Base-by-base conservation (phyloP, 2,888 invertebrate genomes). In the Tuberolachnus salignus region DNA sequence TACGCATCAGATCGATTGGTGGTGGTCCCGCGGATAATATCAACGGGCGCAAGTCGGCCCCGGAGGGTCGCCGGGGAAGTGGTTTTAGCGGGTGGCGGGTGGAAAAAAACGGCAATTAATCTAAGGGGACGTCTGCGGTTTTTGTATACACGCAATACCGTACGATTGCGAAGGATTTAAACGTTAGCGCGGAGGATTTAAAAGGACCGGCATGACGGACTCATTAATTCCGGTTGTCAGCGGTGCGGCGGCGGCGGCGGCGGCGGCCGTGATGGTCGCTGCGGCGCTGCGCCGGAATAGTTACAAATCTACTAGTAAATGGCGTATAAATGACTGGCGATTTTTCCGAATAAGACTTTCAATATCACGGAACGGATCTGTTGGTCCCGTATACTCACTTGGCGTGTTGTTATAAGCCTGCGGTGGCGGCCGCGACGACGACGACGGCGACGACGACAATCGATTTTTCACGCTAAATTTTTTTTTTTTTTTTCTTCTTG, bases 211-310 rank as follows among this genome's bases (percentile, higher is more conserved):
- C 78, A 78, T 78, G 78, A 78, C 59, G 78, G 63, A 69, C 78
- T 78, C 78, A 78, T 78, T 78, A 78, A 78, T 78, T 69, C 78
- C 59, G 59, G 69, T 59, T 69, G 78, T 78, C 78, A 78, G 78
- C 51, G 64, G 44, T 13, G n/a, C 42, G 51, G 57, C 46, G 49
- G 26, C 57, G 49, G 55, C 2, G 75, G 23, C 44, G 21, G 19
- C 16, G 21, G 16, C 46, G 46, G 34, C 23, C 53, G 21, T 19
- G 14, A 23, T 46, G 46, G 13, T 26, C 44, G 34, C 64, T 44
- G 57, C 64, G 14, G 57, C 64, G 23, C 21, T 13, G 21, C 49
- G 64, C 55, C 23, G 42, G 11, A 46, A 61, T 13, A 44, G 57
- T 71, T 23, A 72, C 72, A 72, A 61, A 72, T 72, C 72, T 61